phyloP scores from a whole-genome alignment of 2,888 invertebrate species.

The Proisotoma minuta region DNA sequence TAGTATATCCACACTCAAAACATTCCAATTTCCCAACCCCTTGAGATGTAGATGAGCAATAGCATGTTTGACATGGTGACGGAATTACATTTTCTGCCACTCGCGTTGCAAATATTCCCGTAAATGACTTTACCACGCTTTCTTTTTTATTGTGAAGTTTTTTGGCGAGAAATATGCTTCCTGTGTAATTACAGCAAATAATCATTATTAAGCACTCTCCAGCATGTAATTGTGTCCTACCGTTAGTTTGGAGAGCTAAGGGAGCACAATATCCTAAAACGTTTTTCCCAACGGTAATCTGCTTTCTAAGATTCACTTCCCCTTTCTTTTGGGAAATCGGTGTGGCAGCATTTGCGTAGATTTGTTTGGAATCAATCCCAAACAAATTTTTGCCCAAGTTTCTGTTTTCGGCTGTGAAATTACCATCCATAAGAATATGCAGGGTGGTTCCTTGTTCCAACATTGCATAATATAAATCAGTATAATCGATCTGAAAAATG shows the following conservation, averaged over 20 bases:
- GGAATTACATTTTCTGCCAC: slow-evolving; percentile 62
- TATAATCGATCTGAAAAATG: slow-evolving; percentile 62
- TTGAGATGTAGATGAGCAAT: slow-evolving; percentile 61
- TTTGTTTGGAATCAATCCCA: slow-evolving; percentile 69
- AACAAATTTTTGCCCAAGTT: slow-evolving; percentile 68
- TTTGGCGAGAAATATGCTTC: slow-evolving; percentile 61
- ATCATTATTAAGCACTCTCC: too few species aligned
- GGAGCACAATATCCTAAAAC: slow-evolving; percentile 73
- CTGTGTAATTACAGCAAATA: slow-evolving; percentile 47
- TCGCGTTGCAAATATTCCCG: slow-evolving; percentile 63
- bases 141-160: slow-evolving; percentile 59
- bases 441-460: slow-evolving; percentile 74
- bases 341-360: slow-evolving; percentile 75
- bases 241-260: slow-evolving; percentile 78
- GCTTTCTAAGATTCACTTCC: slow-evolving; percentile 65
- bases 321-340: slow-evolving; percentile 54
- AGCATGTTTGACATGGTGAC: slow-evolving; percentile 62
- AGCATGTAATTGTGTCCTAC: too few species aligned
- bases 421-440: slow-evolving; percentile 76
- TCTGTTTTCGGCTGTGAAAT: slow-evolving; percentile 70
- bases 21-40: slow-evolving; percentile 65
- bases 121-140: slow-evolving; percentile 60
- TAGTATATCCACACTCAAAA: slow-evolving; percentile 58
- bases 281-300: slow-evolving; percentile 70
- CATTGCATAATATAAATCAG: slow-evolving; percentile 73